A percentile compares a stretch with the other conserved stretches of the same genome.
These are phyloP conservation scores for Thalassarche chlororhynchos DNA, from an alignment of 2,113 vertebrate genomes.

Conservation along the genomic window DNA sequence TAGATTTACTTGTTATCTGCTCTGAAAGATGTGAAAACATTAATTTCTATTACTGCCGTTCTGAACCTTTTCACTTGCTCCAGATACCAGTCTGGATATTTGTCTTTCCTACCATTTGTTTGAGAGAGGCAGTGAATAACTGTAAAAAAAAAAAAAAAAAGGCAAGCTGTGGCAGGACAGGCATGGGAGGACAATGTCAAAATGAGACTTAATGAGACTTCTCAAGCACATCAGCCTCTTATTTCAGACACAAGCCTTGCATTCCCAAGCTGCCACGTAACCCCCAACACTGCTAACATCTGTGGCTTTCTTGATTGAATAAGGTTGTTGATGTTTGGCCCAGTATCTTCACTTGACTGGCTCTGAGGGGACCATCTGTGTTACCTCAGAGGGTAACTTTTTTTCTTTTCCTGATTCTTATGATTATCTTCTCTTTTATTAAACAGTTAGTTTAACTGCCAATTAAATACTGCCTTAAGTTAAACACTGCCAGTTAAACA, in stretches of 20 bases:
- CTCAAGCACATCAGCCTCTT: not conserved
- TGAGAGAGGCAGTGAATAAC: not conserved
- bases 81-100: slow-evolving; percentile 14
- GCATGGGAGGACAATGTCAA: not conserved
- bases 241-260: not conserved
- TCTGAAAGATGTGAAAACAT: slow-evolving; percentile 10
- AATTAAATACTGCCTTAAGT: not conserved
- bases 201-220: not conserved
- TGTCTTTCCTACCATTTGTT: not conserved
- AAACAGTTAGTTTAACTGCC: not conserved
- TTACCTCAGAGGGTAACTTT: not conserved
- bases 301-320: not conserved
- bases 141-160: not conserved
- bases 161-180: not conserved
- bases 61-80: not conserved
- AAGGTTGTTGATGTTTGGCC: not conserved
- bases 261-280: not conserved
- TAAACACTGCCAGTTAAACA: not conserved
- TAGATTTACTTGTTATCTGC: not conserved
- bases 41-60: slow-evolving; percentile 9
- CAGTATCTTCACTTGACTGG: not conserved
- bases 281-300: not conserved
- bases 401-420: not conserved
- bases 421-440: not conserved
- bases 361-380: not conserved